Evolutionary conservation across 1,140 invertebrate genomes (phyloP), one percentile per base, ranked within the genome.

Genomic region (Pantala flavescens): DNA sequence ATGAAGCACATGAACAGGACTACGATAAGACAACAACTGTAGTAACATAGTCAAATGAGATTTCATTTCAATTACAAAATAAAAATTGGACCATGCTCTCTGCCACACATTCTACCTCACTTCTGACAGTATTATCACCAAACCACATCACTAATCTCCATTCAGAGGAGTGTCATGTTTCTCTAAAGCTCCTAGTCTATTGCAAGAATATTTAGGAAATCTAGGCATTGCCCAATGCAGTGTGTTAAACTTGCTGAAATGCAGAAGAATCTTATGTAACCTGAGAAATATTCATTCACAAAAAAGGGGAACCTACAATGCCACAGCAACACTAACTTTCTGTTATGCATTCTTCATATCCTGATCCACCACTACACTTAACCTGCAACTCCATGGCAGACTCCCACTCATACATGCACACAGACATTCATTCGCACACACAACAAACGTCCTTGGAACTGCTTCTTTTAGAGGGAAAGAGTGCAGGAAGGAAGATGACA

Each of bases 171-270:
- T 63, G 49, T 63, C 49, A 63, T 63, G 49, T 63, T 63, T 63
- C n/a, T 63, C 49, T 63, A 63, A 63, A 63, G 49, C 49, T 63
- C 49, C 49, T 63, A 63, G 49, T 63, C 49, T 63, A 63, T 63
- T 63, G 49, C 49, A 63, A 63, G 49, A 63, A 63, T 63, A 63
- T 63, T 63, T 63, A 63, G 49, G 49, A 63, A 63, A 63, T 63
- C 49, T 63, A 63, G 49, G 49, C 49, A 63, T 63, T 63, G 49
- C 49, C 49, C 49, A 63, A 63, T 63, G 49, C 49, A 63, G 49
- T 63, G 49, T 63, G 49, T 63, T 63, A 19, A 63, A 63, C 49
- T 63, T 63, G 49, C 49, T 63, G 49, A 63, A 63, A 63, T 63
- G 49, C 49, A 63, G 49, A 63, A 63, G 49, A 63, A 63, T 63